phyloP scores from a whole-genome alignment of 1,140 invertebrate genomes.

The Zaprionus ghesquierei region DNA sequence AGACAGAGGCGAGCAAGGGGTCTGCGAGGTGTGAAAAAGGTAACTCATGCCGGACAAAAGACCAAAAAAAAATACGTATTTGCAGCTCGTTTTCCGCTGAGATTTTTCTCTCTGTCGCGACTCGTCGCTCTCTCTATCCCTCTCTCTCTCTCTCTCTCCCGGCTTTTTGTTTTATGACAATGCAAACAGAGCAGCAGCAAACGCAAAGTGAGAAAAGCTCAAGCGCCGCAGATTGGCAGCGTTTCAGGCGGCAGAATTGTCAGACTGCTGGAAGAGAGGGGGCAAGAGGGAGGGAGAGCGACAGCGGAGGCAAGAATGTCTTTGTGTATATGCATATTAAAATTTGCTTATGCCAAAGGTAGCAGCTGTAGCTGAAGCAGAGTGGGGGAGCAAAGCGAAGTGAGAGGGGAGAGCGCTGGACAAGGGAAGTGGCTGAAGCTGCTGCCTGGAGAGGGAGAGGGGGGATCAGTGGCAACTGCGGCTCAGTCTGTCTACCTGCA shows the following conservation, averaged over 20 bases:
- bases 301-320: conserved; percentile 11
- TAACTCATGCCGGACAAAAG: conserved; percentile 33
- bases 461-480: neutral
- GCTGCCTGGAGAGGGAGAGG: neutral
- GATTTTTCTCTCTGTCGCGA: conserved; percentile 56
- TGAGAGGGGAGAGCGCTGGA: neutral
- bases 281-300: neutral
- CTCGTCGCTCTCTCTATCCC: conserved; percentile 1
- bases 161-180: conserved; percentile 46
- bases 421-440: conserved; percentile 7
- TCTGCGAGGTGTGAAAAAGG: conserved; percentile 62
- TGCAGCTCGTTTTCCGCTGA: conserved; percentile 44
- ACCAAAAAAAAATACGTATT: conserved; percentile 22
- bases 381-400: neutral
- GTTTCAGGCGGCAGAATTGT: conserved; percentile 39
- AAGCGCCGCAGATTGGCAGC: conserved; percentile 55
- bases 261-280: neutral
- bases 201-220: conserved; percentile 41
- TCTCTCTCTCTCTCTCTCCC: neutral
- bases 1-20: neutral
- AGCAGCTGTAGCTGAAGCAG: conserved; percentile 5
- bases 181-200: conserved; percentile 37
- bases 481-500: conserved; percentile 52
- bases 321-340: conserved; percentile 66
- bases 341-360: conserved; percentile 64